Evolutionary conservation across 2,797 vertebrate genomes (phyloP).

Genomic region (Dicrostonyx torquatus): DNA sequence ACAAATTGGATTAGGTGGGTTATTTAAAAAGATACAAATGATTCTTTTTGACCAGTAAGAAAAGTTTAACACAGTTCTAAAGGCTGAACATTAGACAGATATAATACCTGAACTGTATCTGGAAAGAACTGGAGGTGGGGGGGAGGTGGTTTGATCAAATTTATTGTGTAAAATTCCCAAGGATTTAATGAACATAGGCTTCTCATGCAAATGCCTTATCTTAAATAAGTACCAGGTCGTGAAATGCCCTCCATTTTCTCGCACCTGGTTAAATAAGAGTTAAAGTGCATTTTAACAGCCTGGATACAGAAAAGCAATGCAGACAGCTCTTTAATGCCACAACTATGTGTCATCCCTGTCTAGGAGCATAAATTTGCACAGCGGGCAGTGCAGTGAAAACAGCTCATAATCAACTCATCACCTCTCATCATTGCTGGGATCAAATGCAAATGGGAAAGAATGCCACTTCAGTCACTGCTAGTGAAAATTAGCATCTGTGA

Average conservation of each 20-base stretch:
- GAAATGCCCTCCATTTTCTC: neutral
- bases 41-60: neutral
- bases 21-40: neutral
- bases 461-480: slow-evolving; percentile 83
- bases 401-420: slow-evolving; percentile 87
- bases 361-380: slow-evolving; percentile 87
- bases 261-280: slow-evolving; percentile 75
- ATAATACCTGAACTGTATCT: neutral
- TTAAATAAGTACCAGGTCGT: neutral
- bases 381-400: slow-evolving; percentile 84
- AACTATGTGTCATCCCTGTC: slow-evolving; percentile 85
- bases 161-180: neutral
- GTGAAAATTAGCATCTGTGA: slow-evolving; percentile 86
- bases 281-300: slow-evolving; percentile 81
- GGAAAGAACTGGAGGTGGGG: neutral
- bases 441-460: slow-evolving; percentile 86
- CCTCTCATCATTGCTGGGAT: slow-evolving; percentile 85
- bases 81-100: neutral
- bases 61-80: neutral
- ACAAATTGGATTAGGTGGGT: neutral
- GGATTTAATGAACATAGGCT: neutral
- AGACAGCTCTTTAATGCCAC: slow-evolving; percentile 85
- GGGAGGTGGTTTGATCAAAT: neutral
- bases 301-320: slow-evolving; percentile 79
- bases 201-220: neutral